Base-by-base conservation (phyloP, 1,140 invertebrate genomes). In the Hyposmocoma kahamanoa region DNA sequence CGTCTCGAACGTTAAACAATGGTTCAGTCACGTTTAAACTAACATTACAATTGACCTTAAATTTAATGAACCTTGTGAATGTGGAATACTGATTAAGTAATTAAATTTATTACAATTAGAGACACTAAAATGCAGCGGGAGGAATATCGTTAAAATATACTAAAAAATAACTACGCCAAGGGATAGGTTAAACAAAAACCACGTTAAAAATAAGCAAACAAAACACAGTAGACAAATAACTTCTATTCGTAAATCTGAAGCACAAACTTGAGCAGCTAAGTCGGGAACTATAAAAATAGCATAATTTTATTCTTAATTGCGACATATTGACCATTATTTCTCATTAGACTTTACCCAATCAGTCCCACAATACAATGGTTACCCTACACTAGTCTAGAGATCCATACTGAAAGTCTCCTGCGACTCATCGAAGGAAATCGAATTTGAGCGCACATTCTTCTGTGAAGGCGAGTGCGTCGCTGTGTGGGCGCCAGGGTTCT, bases 391-490 rank as follows among this genome's bases (percentile, higher is more conserved):
- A 13, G 10, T 36, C 15, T 82, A 85, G 70, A 85, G 78, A 81
- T 85, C 80, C 78, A 85, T 85, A 46, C 72, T 78, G 56, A 85
- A 85, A 1, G 82, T 85, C 56, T 85, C 82, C 63, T 80, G 78
- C 28, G 77, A 71, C 54, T 85, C 82, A 47, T 85, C 82, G 46
- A 85, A 82, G 47, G 80, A 77, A 53, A 81, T 79, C 11, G 82
- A 85, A 52, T 80, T 80, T 8, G 80, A 81, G 17, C 76, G 70
- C 1, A 70, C 53, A 42, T 80, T 80, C 19, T 71, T 66, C 5
- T 47, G 45, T 10, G 66, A 43, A 6, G 58, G 42, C 5, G 58
- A 21, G 10, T 59, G 50, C 9, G 60, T 28, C 11, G 54, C 54
- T 0, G 67, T 47, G 8, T 57, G 59, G 1, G 64, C 56, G 0